These are phyloP conservation scores for Punctoribates punctum DNA, from an alignment of 2,888 invertebrate species.

Conservation along the genomic window DNA sequence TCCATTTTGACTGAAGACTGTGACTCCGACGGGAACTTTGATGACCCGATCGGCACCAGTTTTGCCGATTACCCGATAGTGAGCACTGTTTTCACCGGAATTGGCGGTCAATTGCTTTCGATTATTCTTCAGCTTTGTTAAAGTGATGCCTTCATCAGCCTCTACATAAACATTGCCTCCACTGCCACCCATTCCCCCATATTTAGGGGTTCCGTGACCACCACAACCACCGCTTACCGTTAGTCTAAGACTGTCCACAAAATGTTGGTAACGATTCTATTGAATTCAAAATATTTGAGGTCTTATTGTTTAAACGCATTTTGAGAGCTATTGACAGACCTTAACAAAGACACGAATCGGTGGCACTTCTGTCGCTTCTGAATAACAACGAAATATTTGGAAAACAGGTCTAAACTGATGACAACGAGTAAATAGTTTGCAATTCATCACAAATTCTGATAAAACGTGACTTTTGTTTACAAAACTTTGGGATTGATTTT, in stretches of 20 bases:
- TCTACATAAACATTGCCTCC: slow-evolving; percentile 77
- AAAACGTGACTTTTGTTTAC: too few relatives aligned
- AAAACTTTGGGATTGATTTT: too few relatives aligned
- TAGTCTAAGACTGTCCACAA: slow-evolving; percentile 39
- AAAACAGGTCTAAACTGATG: background rate
- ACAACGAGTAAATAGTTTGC: background rate
- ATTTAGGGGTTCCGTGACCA: slow-evolving; percentile 70
- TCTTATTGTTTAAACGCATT: too few relatives aligned
- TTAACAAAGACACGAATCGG: slow-evolving; percentile 33
- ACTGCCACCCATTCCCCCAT: slow-evolving; percentile 81
- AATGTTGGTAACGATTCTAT: slow-evolving; percentile 35
- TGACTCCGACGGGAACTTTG: slow-evolving; percentile 76
- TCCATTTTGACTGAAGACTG: slow-evolving; percentile 64
- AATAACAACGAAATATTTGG: background rate
- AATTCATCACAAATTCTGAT: too few relatives aligned
- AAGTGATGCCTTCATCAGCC: slow-evolving; percentile 48
- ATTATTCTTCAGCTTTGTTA: slow-evolving; percentile 51
- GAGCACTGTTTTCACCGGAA: slow-evolving; percentile 68
- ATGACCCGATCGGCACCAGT: slow-evolving; percentile 68
- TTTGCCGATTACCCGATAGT: slow-evolving; percentile 68
- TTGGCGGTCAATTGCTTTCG: slow-evolving; percentile 63
- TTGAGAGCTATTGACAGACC: slow-evolving; percentile 25
- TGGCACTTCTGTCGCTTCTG: background rate
- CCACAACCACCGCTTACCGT: slow-evolving; percentile 78
- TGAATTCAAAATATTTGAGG: too few relatives aligned